These are phyloP conservation scores for Notarius quadriscutis DNA, from an alignment of 2,113 vertebrate genomes.

Conservation along the genomic window DNA sequence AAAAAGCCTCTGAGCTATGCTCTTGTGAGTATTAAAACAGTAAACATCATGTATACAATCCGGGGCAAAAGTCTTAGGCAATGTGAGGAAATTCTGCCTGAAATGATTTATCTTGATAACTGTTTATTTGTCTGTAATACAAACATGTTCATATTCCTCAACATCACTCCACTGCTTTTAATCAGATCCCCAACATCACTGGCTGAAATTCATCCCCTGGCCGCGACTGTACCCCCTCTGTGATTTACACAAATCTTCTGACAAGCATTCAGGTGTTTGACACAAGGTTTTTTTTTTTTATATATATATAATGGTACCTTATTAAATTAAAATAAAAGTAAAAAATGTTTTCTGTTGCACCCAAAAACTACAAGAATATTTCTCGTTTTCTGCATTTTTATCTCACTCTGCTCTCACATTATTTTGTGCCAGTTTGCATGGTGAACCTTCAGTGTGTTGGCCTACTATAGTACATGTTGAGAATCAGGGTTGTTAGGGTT, in stretches of 20 bases:
- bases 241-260: not conserved
- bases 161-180: not conserved
- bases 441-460: not conserved
- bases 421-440: not conserved
- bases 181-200: not conserved
- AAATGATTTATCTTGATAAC: not conserved
- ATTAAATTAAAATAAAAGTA: not conserved
- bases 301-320: not conserved
- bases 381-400: not conserved
- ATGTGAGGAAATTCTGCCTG: not conserved
- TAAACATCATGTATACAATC: not conserved
- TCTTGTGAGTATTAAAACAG: slow-evolving; percentile 21
- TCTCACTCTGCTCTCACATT: not conserved
- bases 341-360: not conserved
- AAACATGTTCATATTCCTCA: not conserved
- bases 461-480: not conserved
- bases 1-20: slow-evolving; percentile 10
- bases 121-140: not conserved
- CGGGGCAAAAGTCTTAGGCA: slow-evolving; percentile 7
- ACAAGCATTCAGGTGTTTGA: not conserved
- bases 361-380: not conserved
- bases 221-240: not conserved
- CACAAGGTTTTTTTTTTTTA: not conserved
- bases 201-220: not conserved
- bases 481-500: not conserved